These are phyloP conservation scores for Dendronephthya gigantea DNA, from an alignment of 64 coral and sea anemone genomes.

Conservation along the genomic window DNA sequence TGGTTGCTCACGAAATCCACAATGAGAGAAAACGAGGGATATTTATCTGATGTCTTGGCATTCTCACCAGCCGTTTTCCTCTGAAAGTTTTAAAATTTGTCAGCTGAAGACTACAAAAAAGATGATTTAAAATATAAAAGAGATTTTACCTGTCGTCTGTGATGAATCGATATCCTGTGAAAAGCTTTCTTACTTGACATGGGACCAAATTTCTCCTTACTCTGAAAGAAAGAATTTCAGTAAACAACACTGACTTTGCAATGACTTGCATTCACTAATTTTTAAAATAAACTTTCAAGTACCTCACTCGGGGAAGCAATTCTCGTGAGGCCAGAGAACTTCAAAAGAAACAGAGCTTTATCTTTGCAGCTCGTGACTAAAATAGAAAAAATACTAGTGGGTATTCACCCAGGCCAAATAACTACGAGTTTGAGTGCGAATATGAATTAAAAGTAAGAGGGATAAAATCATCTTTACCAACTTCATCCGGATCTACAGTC, in stretches of 20 bases:
- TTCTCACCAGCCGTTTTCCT: constrained; percentile 60
- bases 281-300: background rate
- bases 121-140: too few species aligned
- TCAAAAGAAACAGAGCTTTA: constrained; percentile 86
- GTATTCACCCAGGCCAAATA: background rate
- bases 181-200: background rate
- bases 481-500: constrained; percentile 50
- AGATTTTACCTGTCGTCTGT: constrained; percentile 20
- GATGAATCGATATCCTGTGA: background rate
- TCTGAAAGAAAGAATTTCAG: background rate
- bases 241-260: background rate
- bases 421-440: background rate
- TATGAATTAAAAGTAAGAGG: too few species aligned
- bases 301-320: constrained; percentile 69
- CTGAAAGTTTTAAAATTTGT: too few species aligned
- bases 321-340: constrained; percentile 85
- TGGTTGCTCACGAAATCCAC: constrained; percentile 93
- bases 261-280: background rate
- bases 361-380: constrained; percentile 76
- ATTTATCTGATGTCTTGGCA: constrained; percentile 78
- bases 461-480: too few species aligned
- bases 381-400: background rate
- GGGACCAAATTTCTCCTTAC: background rate
- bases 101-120: too few species aligned
- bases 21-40: constrained; percentile 84